Conservation (phyloP, 1,140 invertebrate genomes). For the Aradophagus sp. region DNA sequence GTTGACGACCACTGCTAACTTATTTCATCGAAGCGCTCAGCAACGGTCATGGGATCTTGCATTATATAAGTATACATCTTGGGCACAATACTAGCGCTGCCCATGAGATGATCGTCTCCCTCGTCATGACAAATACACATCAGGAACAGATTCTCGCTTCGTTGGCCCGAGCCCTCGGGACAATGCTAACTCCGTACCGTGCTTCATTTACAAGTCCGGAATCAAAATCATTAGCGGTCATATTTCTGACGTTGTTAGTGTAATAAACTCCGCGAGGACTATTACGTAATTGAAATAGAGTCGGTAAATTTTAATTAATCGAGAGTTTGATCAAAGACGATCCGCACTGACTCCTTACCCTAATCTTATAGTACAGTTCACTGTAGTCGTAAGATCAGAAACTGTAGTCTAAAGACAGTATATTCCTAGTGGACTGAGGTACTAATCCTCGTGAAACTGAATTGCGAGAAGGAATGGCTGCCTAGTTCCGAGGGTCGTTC, state of each 20-base stretch:
- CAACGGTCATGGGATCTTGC: slow-evolving; percentile 47
- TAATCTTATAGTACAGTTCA: no score
- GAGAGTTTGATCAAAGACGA: slow-evolving; percentile 42
- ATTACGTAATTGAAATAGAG: slow-evolving; percentile 43
- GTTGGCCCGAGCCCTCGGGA: slow-evolving; percentile 32
- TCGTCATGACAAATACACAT: slow-evolving; percentile 51
- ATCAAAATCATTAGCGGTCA: slow-evolving; percentile 23
- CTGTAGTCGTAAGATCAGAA: no score
- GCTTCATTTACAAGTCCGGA: no score
- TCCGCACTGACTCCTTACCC: slow-evolving; percentile 5
- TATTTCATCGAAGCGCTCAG: slow-evolving; percentile 17
- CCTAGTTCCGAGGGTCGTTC: slow-evolving; percentile 3
- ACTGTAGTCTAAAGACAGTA: slow-evolving; percentile 25
- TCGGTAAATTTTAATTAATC: slow-evolving; percentile 42
- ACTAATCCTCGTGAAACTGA: slow-evolving; percentile 44
- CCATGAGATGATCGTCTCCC: slow-evolving; percentile 55
- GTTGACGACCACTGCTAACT: slow-evolving; percentile 8
- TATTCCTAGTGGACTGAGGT: slow-evolving; percentile 25
- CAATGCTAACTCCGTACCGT: slow-evolving; percentile 64
- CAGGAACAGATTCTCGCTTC: slow-evolving; percentile 36
- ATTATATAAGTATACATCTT: slow-evolving; percentile 62
- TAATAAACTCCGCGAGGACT: slow-evolving; percentile 13
- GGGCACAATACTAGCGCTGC: slow-evolving; percentile 60
- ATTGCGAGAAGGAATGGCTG: slow-evolving; percentile 20
- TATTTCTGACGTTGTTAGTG: slow-evolving; percentile 13